Evolutionary conservation across 2,888 invertebrate species (phyloP).

Genomic region (Lucinisca nassula): DNA sequence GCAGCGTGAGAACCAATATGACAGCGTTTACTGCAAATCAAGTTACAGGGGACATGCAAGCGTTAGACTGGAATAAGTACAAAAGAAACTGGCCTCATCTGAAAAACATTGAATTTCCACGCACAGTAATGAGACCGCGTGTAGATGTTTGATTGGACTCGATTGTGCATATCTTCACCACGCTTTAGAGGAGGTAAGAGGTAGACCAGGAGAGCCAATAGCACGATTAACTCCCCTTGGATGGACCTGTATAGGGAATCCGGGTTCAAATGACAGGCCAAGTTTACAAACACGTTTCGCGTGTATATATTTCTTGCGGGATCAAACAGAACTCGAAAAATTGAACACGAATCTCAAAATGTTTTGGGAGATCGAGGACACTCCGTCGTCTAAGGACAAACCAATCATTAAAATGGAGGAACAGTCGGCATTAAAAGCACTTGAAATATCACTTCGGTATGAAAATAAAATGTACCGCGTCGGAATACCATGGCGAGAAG

Average conservation of each 20-base stretch:
- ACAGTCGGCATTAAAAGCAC: background rate
- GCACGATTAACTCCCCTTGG: slow-evolving; percentile 50
- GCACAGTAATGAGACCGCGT: background rate
- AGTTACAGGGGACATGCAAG: background rate
- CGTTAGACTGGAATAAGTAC: background rate
- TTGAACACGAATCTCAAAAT: slow-evolving; percentile 12
- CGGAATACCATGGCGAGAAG: slow-evolving; percentile 44
- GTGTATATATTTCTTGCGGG: background rate
- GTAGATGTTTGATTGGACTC: background rate
- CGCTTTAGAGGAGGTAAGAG: too few species aligned
- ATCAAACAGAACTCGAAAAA: background rate
- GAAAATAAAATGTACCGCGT: slow-evolving; percentile 18
- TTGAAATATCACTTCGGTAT: background rate
- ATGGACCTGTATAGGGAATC: slow-evolving; percentile 45
- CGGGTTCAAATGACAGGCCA: background rate
- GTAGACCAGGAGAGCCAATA: too few species aligned
- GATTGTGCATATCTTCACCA: background rate
- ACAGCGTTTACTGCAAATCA: slow-evolving; percentile 23
- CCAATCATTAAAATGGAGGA: background rate
- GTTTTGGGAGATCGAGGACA: slow-evolving; percentile 55
- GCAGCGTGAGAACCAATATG: background rate
- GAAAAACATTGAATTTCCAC: background rate
- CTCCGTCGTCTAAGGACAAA: background rate
- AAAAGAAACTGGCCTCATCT: background rate
- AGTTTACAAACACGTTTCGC: background rate